phyloP scores from a whole-genome alignment of 2,888 invertebrate species.

The Aquatica leii region DNA sequence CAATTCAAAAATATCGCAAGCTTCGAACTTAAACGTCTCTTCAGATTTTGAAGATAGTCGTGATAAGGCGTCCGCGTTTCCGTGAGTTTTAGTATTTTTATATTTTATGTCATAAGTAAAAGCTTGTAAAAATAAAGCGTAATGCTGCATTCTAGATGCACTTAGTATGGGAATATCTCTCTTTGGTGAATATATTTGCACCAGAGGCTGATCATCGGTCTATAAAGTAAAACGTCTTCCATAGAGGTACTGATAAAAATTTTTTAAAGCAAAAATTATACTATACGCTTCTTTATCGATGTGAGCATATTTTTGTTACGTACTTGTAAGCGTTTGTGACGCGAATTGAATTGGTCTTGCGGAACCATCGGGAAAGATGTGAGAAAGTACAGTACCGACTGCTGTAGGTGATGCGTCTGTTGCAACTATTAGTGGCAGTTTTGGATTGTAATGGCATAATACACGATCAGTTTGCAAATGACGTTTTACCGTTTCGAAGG shows the following conservation, averaged over 20 bases:
- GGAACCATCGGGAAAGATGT: neutral
- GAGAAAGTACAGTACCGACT: neutral
- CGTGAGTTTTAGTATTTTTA: too few relatives aligned
- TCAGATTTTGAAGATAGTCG: too few relatives aligned
- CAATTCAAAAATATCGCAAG: too few relatives aligned
- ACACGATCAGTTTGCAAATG: neutral
- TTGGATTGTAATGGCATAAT: neutral
- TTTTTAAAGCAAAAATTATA: neutral
- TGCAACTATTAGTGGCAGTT: neutral
- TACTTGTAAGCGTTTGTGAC: too few relatives aligned
- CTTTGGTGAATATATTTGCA: neutral
- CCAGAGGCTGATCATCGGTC: neutral
- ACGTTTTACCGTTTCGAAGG: too few relatives aligned
- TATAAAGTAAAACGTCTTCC: neutral
- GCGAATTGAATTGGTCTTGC: neutral
- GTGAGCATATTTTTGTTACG: too few relatives aligned
- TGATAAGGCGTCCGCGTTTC: too few relatives aligned
- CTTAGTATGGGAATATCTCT: neutral
- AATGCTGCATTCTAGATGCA: too few relatives aligned
- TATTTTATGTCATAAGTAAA: too few relatives aligned
- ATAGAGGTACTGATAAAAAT: constrained; percentile 5
- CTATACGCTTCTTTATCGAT: too few relatives aligned
- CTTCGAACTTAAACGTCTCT: too few relatives aligned
- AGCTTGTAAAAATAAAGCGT: too few relatives aligned
- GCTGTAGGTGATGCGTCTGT: neutral